Conservation (phyloP, 1,140 invertebrate genomes). For the Bradynema listronoti region DNA sequence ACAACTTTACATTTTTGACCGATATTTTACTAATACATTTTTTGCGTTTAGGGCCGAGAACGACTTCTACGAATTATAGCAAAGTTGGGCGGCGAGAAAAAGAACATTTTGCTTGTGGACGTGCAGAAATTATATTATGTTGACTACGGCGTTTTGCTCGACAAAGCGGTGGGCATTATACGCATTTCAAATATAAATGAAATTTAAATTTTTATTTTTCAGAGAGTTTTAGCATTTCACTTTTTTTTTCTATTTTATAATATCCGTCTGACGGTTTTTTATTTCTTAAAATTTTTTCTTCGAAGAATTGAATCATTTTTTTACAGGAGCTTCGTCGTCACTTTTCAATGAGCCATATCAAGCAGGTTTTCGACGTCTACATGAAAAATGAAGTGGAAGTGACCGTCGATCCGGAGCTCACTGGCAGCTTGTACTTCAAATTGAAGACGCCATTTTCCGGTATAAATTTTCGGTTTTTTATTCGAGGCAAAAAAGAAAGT, state of each 20-base stretch:
- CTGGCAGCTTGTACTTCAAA: background rate
- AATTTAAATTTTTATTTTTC: too few species aligned
- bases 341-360: constrained; percentile 3
- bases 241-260: too few species aligned
- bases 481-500: too few species aligned
- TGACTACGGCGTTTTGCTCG: background rate
- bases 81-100: background rate
- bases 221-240: background rate
- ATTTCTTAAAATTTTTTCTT: background rate
- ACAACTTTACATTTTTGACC: too few species aligned
- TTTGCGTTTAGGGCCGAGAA: background rate
- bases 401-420: background rate
- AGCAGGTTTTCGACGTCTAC: constrained; percentile 4
- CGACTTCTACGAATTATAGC: background rate
- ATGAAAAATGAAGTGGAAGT: background rate
- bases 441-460: background rate
- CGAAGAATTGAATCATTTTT: background rate
- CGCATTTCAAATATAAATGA: too few species aligned
- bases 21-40: too few species aligned
- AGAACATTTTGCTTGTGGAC: background rate
- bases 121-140: background rate
- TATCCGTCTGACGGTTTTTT: too few species aligned
- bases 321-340: background rate
- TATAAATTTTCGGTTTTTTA: too few species aligned
- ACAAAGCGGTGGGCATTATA: constrained; percentile 1